phyloP scores from a whole-genome alignment of 2,113 vertebrate genomes.

The Varanus salvator region DNA sequence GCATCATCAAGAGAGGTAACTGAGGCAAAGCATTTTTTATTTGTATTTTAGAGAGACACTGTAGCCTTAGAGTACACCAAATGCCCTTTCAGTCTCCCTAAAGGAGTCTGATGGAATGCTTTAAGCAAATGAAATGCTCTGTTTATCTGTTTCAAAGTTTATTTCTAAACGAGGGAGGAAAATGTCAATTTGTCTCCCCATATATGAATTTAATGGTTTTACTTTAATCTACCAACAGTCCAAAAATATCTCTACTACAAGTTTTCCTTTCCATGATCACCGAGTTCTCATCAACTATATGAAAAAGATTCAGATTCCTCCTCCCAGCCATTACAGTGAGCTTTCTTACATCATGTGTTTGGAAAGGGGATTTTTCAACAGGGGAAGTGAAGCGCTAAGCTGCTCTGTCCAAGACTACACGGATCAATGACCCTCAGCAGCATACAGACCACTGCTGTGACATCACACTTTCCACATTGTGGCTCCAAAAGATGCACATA shows the following conservation, averaged over 20 bases:
- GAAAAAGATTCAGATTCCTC: constrained; percentile 74
- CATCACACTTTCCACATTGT: constrained; percentile 76
- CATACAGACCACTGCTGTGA: constrained; percentile 74
- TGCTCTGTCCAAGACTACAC: constrained; percentile 71
- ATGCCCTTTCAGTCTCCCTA: constrained; percentile 17
- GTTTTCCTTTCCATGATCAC: constrained; percentile 68
- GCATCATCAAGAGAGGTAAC: neutral
- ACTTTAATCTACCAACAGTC: constrained; percentile 38
- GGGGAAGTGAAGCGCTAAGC: constrained; percentile 81
- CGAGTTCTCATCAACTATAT: constrained; percentile 54
- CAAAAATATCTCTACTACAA: constrained; percentile 42
- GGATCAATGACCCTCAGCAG: constrained; percentile 79
- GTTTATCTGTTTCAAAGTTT: constrained; percentile 22
- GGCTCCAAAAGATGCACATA: constrained; percentile 69
- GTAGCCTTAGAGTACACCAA: constrained; percentile 1
- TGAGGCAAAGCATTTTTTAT: constrained; percentile 10
- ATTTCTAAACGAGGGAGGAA: neutral
- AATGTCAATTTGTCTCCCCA: neutral
- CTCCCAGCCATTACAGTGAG: constrained; percentile 67
- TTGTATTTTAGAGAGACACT: constrained; percentile 34
- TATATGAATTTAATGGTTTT: constrained; percentile 19
- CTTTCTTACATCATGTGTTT: constrained; percentile 87
- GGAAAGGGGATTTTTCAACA: constrained; percentile 82
- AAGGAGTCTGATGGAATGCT: neutral
- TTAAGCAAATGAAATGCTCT: constrained; percentile 18